phyloP scores from a whole-genome alignment of 2,888 invertebrate genomes.

The Drosophila nr. fundita region DNA sequence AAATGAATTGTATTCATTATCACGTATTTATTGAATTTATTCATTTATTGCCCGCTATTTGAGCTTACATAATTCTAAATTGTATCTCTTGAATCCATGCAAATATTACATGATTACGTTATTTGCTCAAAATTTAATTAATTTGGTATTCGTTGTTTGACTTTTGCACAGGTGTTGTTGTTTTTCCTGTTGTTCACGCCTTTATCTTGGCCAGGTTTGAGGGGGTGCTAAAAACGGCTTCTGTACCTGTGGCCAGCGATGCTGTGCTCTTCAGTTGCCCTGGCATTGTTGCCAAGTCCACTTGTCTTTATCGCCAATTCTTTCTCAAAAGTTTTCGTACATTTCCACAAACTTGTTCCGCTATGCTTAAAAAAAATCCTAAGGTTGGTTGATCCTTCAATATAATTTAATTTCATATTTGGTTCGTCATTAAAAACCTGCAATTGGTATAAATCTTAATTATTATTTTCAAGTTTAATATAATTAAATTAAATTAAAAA shows the following conservation, averaged over 20 bases:
- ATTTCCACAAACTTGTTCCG: background rate
- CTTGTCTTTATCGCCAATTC: constrained; percentile 46
- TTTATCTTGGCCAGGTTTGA: constrained; percentile 54
- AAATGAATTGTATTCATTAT: constrained; percentile 24
- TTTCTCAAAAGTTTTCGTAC: constrained; percentile 23
- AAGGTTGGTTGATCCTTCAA: constrained; percentile 40
- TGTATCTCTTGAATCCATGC: constrained; percentile 42
- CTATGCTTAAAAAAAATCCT: constrained; percentile 36
- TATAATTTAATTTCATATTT: background rate
- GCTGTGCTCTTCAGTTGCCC: constrained; percentile 59
- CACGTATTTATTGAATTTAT: constrained; percentile 24
- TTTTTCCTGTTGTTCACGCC: constrained; percentile 39
- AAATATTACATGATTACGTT: constrained; percentile 47
- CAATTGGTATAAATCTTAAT: background rate
- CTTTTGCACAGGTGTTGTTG: constrained; percentile 36
- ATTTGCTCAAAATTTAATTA: constrained; percentile 72
- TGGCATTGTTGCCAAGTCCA: constrained; percentile 67
- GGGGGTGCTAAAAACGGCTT: constrained; percentile 12
- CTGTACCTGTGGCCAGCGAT: constrained; percentile 18
- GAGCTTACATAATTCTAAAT: constrained; percentile 32
- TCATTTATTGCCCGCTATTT: constrained; percentile 23
- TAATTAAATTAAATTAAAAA: background rate
- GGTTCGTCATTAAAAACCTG: background rate
- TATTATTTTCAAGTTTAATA: background rate
- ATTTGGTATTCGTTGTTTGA: constrained; percentile 29